Evolutionary conservation across 2,888 invertebrate species (phyloP).

Genomic region (Lasioglossum leucozonium): DNA sequence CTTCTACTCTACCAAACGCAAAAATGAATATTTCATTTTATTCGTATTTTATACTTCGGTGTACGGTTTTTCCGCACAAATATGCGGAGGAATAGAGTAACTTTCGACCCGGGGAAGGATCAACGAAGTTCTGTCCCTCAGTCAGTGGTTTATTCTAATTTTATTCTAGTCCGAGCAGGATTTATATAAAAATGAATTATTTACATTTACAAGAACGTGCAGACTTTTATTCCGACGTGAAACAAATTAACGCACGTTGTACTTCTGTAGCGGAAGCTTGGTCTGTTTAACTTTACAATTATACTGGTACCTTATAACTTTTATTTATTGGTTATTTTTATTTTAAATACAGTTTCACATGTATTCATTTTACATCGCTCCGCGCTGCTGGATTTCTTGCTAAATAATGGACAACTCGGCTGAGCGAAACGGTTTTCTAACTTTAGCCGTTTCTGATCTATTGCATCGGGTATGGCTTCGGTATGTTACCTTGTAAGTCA

Average conservation of each 20-base stretch:
- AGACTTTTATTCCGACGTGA: too few relatives aligned
- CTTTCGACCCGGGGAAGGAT: neutral
- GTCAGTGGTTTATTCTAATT: neutral
- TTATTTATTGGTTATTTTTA: neutral
- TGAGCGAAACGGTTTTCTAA: neutral
- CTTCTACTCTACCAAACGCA: neutral
- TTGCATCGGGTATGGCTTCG: neutral
- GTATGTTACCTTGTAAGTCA: neutral
- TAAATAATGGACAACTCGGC: neutral
- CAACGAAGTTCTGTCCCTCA: neutral
- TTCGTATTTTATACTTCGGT: neutral
- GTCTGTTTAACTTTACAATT: too few relatives aligned
- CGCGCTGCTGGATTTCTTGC: neutral
- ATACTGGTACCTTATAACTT: neutral
- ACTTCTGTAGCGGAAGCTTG: neutral
- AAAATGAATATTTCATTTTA: constrained; percentile 2
- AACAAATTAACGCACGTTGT: neutral
- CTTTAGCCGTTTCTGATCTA: constrained; percentile 5
- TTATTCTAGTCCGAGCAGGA: neutral
- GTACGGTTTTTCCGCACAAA: neutral
- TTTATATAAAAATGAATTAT: neutral
- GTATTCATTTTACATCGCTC: neutral
- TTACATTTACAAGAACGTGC: neutral
- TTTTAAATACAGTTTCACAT: neutral
- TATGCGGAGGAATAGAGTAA: neutral